A percentile compares a stretch with the other conserved stretches of the same genome.
Conservation (phyloP, 2,797 vertebrate species). For the Sebastes taczanowskii region DNA sequence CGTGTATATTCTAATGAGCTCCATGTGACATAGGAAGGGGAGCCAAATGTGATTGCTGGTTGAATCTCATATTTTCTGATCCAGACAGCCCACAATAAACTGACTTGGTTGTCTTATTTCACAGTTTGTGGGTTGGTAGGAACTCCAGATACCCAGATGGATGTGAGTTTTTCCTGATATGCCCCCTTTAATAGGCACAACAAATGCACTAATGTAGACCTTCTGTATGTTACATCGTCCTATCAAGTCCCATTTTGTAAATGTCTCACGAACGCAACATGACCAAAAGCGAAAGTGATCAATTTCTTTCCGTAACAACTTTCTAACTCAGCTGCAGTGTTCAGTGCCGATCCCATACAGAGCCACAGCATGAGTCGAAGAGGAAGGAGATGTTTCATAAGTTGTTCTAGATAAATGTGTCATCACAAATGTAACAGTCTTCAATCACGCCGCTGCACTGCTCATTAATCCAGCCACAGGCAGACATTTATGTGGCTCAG, state of each 20-base stretch:
- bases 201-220: background rate
- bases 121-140: too few relatives aligned
- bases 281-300: background rate
- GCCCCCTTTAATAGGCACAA: background rate
- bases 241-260: background rate
- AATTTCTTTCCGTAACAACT: background rate
- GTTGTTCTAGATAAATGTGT: slow-evolving; percentile 22
- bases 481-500: background rate
- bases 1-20: too few relatives aligned
- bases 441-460: slow-evolving; percentile 12
- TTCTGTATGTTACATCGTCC: background rate
- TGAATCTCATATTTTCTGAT: too few relatives aligned
- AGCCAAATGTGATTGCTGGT: too few relatives aligned
- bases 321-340: background rate
- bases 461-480: slow-evolving; percentile 37
- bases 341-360: background rate
- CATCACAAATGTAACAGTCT: slow-evolving; percentile 30
- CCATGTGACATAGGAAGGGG: too few relatives aligned
- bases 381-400: slow-evolving; percentile 5
- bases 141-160: too few relatives aligned
- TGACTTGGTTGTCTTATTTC: too few relatives aligned
- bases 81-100: too few relatives aligned
- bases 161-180: too few relatives aligned
- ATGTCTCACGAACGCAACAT: background rate
- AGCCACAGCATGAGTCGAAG: background rate